Conservation (phyloP, 2,888 invertebrate species). For the Crepidodera aurea region DNA sequence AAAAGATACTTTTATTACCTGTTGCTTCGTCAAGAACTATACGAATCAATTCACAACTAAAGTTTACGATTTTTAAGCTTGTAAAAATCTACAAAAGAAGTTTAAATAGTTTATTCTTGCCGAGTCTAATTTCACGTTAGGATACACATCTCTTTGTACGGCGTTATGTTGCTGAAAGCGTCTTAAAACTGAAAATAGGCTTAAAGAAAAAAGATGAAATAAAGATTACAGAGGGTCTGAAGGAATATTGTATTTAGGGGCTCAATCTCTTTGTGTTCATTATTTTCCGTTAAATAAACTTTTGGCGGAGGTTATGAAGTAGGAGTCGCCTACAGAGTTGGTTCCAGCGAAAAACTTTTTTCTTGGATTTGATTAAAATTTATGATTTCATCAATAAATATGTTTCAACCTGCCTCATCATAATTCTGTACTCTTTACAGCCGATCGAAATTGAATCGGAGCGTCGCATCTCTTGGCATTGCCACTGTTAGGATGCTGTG, state of each 20-base stretch:
- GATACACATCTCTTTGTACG: constrained; percentile 47
- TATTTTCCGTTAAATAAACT: constrained; percentile 9
- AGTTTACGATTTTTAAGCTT: constrained; percentile 19
- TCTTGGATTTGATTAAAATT: no score
- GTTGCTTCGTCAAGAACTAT: no score
- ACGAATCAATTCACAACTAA: no score
- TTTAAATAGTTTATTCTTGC: constrained; percentile 54
- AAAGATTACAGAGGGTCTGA: constrained; percentile 10
- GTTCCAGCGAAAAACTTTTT: no score
- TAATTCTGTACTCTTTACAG: no score
- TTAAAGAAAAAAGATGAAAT: constrained; percentile 23
- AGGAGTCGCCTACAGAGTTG: background rate
- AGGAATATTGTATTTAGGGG: constrained; percentile 24
- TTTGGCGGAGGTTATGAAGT: background rate
- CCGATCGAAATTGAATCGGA: no score
- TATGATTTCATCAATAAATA: no score
- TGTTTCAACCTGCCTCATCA: no score
- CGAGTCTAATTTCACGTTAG: constrained; percentile 54
- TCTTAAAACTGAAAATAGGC: constrained; percentile 35
- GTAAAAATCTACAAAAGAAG: constrained; percentile 47
- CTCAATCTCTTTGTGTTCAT: constrained; percentile 21
- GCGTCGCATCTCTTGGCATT: no score
- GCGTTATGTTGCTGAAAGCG: constrained; percentile 35
- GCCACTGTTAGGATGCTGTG: no score
- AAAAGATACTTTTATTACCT: no score